Base-by-base conservation (phyloP, 1,140 invertebrate genomes). In the Tribolium castaneum region DNA sequence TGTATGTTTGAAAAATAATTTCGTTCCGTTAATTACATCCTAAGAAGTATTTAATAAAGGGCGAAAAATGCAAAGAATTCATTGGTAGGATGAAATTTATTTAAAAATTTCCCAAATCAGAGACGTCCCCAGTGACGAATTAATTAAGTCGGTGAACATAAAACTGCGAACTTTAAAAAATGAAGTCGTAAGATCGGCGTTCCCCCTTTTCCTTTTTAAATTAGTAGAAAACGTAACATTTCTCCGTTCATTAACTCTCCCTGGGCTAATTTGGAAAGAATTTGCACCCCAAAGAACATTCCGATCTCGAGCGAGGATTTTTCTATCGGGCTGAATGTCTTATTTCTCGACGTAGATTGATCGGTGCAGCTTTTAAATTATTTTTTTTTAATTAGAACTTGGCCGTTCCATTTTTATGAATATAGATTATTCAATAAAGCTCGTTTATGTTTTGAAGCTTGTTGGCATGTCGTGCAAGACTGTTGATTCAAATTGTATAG, bases 191-290 rank as follows among this genome's bases (percentile, higher is more conserved):
- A 82, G 77, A 80, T 78, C 79, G 59, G 45, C 80, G 51, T 79
- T 77, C 76, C 81, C 82, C 81, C 80, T 81, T 76, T 80, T 77
- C 70, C 75, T 82, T 81, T 82, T 82, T 83, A 84, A 84, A 85
- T 85, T 83, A 84, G 82, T 79, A 84, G 80, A 78, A 82, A 85
- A 85, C 83, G 84, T 83, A 84, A 84, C 83, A 81, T 85, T 85
- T 85, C 83, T 82, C 77, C 83, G 80, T 84, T 84, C 84, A 85
- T 84, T 84, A 84, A 84, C 80, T 83, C 84, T 81, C 83, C 78
- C 84, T 76, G 81, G 82, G 78, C 84, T 85, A 85, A 84, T 85
- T 85, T 84, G 78, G 79, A 81, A 83, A 82, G 84, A 85, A 85
- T 85, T 85, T 81, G 78, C 84, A 83, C 83, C 83, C 82, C 79